Evolutionary conservation across 37 sponge, comb jelly and placozoan species (phyloP), one percentile per base, ranked within the genome.

Genomic region (Oscarella lobularis): DNA sequence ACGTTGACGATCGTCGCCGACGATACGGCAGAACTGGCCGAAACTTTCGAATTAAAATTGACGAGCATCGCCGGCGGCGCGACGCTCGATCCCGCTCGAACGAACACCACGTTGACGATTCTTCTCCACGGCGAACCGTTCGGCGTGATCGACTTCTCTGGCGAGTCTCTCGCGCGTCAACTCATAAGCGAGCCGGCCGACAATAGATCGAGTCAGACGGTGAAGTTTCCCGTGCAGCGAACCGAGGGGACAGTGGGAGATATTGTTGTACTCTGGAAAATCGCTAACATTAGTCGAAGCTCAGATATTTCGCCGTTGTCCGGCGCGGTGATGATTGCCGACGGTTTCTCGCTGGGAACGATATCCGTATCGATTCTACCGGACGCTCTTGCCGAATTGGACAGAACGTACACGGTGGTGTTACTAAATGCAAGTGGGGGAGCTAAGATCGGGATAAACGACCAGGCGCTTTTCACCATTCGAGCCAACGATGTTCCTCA

Each of bases 401-500:
- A 20, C 9, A 20, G 20, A 48, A 48, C 60, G 60, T 48, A 27
- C 20, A 48, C 14, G 20, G 60, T 48, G 20, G 14, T 27, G 60
- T 20, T 48, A 20, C 9, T 20, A 48, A 27, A 9, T 48, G 60
- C 60, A 48, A 48, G 60, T 48, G 60, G 60, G 9, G 60, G 60
- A 27, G 60, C 60, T 48, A 48, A 48, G 60, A 48, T 48, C 20
- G 60, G 60, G 20, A 48, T 20, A 48, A 48, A 9, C 60, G 20
- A 20, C 60, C 60, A 48, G 60, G 60, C 60, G 9, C 14, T 27
- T 48, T 48, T 48, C 20, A 48, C 60, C 20, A 20, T 48, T 20
- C 60, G 71, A 14, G 71, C 71, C 6, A 68, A 68, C 29, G 71
- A 68, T 20, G n/a, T 68, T 34, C 71, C 71, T 4, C 71, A 68